These are phyloP conservation scores for Neocloeon triangulifer DNA, from an alignment of 1,140 invertebrate genomes.

Conservation along the genomic window DNA sequence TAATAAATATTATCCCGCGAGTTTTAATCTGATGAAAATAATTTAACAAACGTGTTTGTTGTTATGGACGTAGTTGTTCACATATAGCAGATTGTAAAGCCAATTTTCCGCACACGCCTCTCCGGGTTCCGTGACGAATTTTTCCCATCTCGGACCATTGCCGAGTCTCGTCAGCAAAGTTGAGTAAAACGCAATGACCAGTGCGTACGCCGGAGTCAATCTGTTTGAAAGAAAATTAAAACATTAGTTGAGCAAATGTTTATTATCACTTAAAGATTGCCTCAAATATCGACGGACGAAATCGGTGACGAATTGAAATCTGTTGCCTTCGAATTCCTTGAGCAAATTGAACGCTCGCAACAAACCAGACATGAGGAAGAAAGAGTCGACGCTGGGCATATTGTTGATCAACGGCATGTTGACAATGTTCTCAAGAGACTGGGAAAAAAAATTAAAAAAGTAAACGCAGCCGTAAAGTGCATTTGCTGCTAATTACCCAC, in stretches of 20 bases:
- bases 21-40: too few relatives aligned
- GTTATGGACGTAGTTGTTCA: conserved; percentile 51
- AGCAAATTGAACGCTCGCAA: conserved; percentile 5
- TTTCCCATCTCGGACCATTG: conserved; percentile 39
- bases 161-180: conserved; percentile 37
- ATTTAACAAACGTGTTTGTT: conserved; percentile 2
- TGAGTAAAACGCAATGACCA: conserved; percentile 41
- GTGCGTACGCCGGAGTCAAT: conserved; percentile 41
- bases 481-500: neutral
- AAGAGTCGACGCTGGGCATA: conserved; percentile 8
- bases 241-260: neutral
- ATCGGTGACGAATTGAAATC: neutral
- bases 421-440: conserved; percentile 2
- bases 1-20: neutral
- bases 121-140: conserved; percentile 29
- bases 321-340: conserved; percentile 2
- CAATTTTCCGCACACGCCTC: conserved; percentile 42
- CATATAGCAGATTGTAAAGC: conserved; percentile 65
- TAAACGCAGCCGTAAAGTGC: neutral
- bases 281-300: neutral
- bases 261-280: neutral
- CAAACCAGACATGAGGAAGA: conserved; percentile 7
- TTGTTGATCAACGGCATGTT: conserved; percentile 13
- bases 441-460: conserved; percentile 1
- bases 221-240: conserved; percentile 18